phyloP scores from a whole-genome alignment of 2,113 vertebrate genomes.

The Hydropotes inermis region DNA sequence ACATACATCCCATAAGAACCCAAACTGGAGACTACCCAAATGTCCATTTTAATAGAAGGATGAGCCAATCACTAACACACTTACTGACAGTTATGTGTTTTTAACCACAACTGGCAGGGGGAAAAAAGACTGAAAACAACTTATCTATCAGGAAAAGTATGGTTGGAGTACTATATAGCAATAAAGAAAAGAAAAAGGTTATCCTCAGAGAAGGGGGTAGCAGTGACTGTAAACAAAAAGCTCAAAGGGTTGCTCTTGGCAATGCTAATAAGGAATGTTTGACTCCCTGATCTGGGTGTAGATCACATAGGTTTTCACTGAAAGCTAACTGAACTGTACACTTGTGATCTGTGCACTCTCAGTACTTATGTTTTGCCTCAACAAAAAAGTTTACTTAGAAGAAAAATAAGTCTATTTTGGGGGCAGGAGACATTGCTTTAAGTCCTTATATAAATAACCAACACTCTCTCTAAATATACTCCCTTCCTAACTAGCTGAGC shows the following conservation, averaged over 20 bases:
- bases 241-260: not conserved
- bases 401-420: not conserved
- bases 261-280: not conserved
- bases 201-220: not conserved
- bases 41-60: not conserved
- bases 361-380: not conserved
- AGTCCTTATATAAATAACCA: not conserved
- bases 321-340: not conserved
- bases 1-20: not conserved
- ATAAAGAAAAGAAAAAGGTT: not conserved
- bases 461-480: not conserved
- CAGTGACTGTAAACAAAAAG: not conserved
- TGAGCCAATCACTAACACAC: not conserved
- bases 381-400: not conserved
- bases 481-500: not conserved
- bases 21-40: not conserved
- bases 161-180: not conserved
- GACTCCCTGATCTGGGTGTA: not conserved
- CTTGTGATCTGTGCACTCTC: not conserved
- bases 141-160: not conserved
- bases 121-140: not conserved
- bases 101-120: not conserved
- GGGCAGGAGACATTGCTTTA: not conserved
- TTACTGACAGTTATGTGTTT: not conserved
- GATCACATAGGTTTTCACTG: not conserved